Conservation (phyloP, 2,888 invertebrate genomes). For the Dioctria linearis region DNA sequence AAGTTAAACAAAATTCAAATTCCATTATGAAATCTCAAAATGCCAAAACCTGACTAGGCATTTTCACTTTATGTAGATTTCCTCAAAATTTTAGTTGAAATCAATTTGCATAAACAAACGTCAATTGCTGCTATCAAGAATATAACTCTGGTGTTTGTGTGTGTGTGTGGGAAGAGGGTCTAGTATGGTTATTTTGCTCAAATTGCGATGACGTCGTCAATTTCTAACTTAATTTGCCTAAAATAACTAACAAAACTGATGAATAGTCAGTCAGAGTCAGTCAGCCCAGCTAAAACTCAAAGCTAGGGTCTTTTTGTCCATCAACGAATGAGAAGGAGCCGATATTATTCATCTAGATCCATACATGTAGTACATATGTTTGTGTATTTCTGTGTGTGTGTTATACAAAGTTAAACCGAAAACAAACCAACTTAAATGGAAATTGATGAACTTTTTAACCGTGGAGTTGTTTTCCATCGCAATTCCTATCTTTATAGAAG, state of each 20-base stretch:
- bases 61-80: constrained; percentile 41
- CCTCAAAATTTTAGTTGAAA: constrained; percentile 18
- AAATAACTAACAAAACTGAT: constrained; percentile 41
- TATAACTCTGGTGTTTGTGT: too few relatives aligned
- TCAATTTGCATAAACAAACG: constrained; percentile 50
- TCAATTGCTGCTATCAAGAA: constrained; percentile 27
- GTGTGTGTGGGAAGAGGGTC: not conserved
- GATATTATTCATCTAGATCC: constrained; percentile 1
- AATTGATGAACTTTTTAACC: constrained; percentile 46
- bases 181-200: not conserved
- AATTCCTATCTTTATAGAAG: not conserved
- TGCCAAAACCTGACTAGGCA: constrained; percentile 5
- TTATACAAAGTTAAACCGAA: constrained; percentile 36
- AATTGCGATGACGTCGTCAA: constrained; percentile 46
- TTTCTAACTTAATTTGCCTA: constrained; percentile 48
- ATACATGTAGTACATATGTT: too few relatives aligned
- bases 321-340: not conserved
- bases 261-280: constrained; percentile 7
- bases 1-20: too few relatives aligned
- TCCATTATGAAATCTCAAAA: too few relatives aligned
- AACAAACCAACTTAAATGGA: constrained; percentile 49
- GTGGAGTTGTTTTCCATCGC: constrained; percentile 19
- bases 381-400: too few relatives aligned
- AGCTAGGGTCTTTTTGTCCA: not conserved
- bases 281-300: too few relatives aligned